These are phyloP conservation scores for Brachionus asplanchnoidis DNA, from an alignment of 1,140 invertebrate species.

Conservation along the genomic window DNA sequence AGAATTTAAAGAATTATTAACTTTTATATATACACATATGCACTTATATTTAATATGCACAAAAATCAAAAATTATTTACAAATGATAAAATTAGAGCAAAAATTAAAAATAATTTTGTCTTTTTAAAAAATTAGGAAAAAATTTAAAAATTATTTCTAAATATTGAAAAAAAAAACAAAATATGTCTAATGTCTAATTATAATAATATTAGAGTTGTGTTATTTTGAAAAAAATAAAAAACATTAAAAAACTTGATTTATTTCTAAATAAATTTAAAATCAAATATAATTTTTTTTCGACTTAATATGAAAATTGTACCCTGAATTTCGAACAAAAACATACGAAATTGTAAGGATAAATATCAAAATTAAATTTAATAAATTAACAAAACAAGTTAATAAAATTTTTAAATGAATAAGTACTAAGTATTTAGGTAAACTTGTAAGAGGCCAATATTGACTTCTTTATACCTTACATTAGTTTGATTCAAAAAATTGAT, in stretches of 20 bases:
- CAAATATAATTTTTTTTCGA: not conserved
- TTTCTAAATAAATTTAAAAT: not conserved
- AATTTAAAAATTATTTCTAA: no score
- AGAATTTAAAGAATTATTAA: no score
- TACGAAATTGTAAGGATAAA: not conserved
- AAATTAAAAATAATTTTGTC: no score
- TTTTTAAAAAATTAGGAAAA: no score
- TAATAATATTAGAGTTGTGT: no score
- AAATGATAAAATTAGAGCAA: no score
- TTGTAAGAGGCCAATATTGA: constrained; percentile 28
- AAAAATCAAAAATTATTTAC: not conserved
- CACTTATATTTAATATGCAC: no score
- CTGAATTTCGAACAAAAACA: not conserved
- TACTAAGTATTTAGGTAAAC: constrained; percentile 12
- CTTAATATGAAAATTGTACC: not conserved
- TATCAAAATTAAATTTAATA: not conserved
- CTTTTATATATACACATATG: no score
- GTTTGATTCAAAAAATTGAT: constrained; percentile 39
- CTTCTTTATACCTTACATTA: constrained; percentile 13
- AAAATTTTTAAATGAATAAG: not conserved
- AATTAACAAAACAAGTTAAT: not conserved
- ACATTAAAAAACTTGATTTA: not conserved
- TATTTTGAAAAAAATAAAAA: not conserved
- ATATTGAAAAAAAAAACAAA: no score
- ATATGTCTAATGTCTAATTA: no score